A percentile compares a stretch with the other conserved stretches of the same genome.
phyloP scores from a whole-genome alignment of 1,140 invertebrate species.

The Proctacanthus coquilletti region DNA sequence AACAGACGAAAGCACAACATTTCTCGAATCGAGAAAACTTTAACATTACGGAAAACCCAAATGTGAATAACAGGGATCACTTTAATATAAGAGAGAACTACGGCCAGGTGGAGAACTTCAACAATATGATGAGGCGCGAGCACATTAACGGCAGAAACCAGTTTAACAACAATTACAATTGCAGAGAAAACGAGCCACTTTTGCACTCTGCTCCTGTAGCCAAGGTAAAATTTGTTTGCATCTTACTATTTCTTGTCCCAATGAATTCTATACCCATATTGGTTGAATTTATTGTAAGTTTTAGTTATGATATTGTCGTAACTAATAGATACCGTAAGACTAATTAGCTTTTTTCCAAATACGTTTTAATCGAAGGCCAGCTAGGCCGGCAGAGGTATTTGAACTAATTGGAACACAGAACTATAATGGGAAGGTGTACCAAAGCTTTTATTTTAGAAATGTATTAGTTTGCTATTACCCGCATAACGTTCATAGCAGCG shows the following conservation, averaged over 20 bases:
- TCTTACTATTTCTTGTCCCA: conserved; percentile 11
- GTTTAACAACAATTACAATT: conserved; percentile 26
- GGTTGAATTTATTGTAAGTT: no score
- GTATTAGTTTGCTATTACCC: no score
- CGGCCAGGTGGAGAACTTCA: conserved; percentile 10
- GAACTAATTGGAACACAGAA: no score
- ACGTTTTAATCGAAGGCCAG: no score
- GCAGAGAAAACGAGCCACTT: conserved; percentile 49
- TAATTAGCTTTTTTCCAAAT: no score
- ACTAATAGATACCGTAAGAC: no score
- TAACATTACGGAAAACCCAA: conserved; percentile 8
- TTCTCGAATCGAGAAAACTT: conserved; percentile 4
- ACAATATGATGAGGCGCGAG: conserved; percentile 7
- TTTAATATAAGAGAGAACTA: conserved; percentile 6
- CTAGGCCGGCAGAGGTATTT: no score
- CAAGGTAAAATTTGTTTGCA: conserved; percentile 17
- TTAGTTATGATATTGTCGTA: no score
- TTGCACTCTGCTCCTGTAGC: conserved; percentile 35
- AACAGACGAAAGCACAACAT: conserved; percentile 6
- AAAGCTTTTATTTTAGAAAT: no score
- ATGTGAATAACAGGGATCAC: conserved; percentile 2
- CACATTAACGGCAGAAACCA: conserved; percentile 7
- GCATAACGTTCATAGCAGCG: no score
- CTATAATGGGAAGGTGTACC: no score
- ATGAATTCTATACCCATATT: conserved; percentile 11